Evolutionary conservation across 2,888 invertebrate genomes (phyloP), one percentile per base, ranked within the genome.

Genomic region (Ichneumoninae sp.): DNA sequence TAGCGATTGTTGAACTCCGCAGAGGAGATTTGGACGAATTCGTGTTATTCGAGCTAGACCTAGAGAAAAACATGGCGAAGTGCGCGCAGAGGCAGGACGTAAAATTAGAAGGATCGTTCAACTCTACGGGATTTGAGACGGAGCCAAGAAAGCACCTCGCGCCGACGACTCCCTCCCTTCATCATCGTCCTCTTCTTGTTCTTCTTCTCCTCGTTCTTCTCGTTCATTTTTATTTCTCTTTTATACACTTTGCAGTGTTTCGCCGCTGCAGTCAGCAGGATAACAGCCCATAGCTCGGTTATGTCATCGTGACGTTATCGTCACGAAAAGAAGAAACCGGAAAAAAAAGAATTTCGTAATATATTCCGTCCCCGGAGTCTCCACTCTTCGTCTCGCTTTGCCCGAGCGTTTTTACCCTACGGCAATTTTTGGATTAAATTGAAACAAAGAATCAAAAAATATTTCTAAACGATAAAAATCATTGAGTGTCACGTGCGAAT

Each of bases 51-150:
- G 88, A 89, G 88, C 89, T 89, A 89, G 89, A 90, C 88, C 89
- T 88, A 89, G 89, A 89, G 83, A 63, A 86, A 89, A 90, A 88
- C 83, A 86, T 81, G 66, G 74, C 73, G 70, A 19, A 50, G 30
- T 6, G 30, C 73, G n/a, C 50, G 68, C 44, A 60, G 86, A 30
- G 79, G 74, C 85, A 73, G 84, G 65, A 85, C 83, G 87, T 89
- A 90, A 91, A 91, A 91, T 91, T 90, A 90, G 90, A 91, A 85
- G 88, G 91, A 91, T 86, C 91, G 81, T 91, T 91, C 89, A 91
- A 91, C 90, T 89, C 87, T 87, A 44, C 57, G 71, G 52, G 54
- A 83, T 86, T 87, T 91, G 91, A 90, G 83, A 57, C 73, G 50
- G 76, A 87, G 91, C 91, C 91, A 91, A 91, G 87, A 89, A 84